A percentile compares a stretch with the other conserved stretches of the same genome.
These are phyloP conservation scores for Psettodes erumei DNA, from an alignment of 2,113 vertebrate genomes.

Conservation along the genomic window DNA sequence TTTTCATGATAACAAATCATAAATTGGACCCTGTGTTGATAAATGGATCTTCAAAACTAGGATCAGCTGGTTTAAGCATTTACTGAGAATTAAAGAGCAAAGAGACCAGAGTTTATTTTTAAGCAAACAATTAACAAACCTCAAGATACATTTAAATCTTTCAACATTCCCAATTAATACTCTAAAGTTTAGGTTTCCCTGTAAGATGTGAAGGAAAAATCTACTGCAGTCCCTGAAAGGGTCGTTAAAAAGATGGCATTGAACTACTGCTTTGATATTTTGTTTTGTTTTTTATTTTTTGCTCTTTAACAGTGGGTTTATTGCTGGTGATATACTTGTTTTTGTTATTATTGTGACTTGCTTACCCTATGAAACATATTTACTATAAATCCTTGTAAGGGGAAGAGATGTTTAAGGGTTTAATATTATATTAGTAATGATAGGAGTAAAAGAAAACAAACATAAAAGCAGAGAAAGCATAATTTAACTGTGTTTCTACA, in stretches of 20 bases:
- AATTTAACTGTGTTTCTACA: neutral
- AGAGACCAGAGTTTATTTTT: neutral
- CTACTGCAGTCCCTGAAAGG: neutral
- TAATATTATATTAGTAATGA: neutral
- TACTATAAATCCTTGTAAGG: neutral
- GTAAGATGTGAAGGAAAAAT: neutral
- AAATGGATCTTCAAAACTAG: neutral
- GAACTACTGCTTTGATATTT: neutral
- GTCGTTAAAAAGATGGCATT: neutral
- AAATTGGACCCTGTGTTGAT: neutral
- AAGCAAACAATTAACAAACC: neutral
- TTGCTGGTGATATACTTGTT: no score
- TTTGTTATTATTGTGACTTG: no score
- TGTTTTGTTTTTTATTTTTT: neutral
- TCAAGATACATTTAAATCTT: neutral
- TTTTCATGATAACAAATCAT: neutral
- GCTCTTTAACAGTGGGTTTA: neutral
- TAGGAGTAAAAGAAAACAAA: neutral
- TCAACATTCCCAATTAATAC: neutral
- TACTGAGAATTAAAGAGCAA: constrained; percentile 5
- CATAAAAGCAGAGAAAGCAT: neutral
- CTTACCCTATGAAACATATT: neutral
- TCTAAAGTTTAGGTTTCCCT: neutral
- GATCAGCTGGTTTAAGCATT: neutral
- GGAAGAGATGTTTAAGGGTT: neutral